Base-by-base conservation (phyloP, 1,140 invertebrate species). In the Philotrypesis tridentata region DNA sequence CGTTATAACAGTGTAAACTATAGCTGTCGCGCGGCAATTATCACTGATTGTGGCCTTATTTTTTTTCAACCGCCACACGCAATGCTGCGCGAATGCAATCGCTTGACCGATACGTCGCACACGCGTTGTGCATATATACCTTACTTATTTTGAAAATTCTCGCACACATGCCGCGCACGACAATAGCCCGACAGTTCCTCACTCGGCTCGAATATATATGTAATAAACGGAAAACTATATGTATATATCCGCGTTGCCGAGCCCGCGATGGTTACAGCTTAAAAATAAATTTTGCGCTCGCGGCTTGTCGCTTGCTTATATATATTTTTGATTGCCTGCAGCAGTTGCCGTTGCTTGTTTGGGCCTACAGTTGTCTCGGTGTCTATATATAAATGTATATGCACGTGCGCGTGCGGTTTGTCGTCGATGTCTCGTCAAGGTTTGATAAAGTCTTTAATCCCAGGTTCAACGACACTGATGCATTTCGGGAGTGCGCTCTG, bases 241-340 rank as follows among this genome's bases (percentile, higher is more conserved):
- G 1, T 12, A 55, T n/a, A 55, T n/a, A 37, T 37, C 3, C 9
- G 9, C 33, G n/a, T n/a, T n/a, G n/a, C n/a, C n/a, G n/a, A 37
- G 33, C 33, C 48, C 48, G 21, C 7, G 21, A 55, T 55, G 48
- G 12, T 65, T 65, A 65, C 61, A 8, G 31, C 17, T 70, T 70
- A 70, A 70, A 70, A 70, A 70, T 70, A 70, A 2, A 37, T 17
- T 37, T n/a, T 11, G 27, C 27, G 27, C 61, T 65, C 25, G n/a
- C n/a, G 61, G 0, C 31, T 17, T 0, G 11, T 7, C 67, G 21
- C 67, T 8, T 21, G 8, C 6, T 4, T 25, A 8, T 70, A 70
- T 25, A 11, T 70, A 37, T 70, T 33, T 70, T 25, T 33, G n/a
- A 70, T 70, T 68, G 65, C 12, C n/a, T n/a, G n/a, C 67, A 29